Percentiles rank a stretch among this genome's conserved stretches.
phyloP scores from a whole-genome alignment of 2,797 vertebrate genomes.

The Fundulus diaphanus region DNA sequence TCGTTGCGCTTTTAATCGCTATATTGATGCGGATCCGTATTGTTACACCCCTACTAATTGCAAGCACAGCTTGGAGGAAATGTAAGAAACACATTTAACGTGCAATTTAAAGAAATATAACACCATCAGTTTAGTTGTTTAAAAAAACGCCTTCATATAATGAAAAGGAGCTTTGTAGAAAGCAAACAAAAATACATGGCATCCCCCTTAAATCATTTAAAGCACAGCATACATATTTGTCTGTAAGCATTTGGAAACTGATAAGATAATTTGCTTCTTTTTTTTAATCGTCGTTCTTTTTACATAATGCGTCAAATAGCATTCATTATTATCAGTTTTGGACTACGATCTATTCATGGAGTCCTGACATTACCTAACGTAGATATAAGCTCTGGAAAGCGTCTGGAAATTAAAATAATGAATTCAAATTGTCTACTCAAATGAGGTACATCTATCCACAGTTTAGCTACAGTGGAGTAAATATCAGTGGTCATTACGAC shows the following conservation, averaged over 20 bases:
- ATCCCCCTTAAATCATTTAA: neutral
- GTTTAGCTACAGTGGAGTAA: neutral
- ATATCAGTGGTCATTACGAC: neutral
- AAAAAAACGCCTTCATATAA: neutral
- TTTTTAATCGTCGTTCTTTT: neutral
- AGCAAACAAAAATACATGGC: neutral
- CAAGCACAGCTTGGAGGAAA: neutral
- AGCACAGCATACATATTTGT: neutral
- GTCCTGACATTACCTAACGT: neutral
- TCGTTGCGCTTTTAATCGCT: no score
- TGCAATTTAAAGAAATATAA: no score
- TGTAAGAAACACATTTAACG: no score
- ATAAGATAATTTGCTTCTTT: neutral
- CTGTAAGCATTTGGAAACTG: neutral
- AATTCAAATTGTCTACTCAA: neutral
- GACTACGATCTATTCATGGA: neutral
- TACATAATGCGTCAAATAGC: neutral
- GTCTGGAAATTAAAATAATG: neutral
- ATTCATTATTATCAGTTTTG: neutral
- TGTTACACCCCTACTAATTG: no score
- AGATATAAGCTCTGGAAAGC: neutral
- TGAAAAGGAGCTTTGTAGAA: neutral
- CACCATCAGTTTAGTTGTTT: no score
- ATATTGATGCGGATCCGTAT: no score
- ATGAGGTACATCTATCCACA: neutral